Conservation (phyloP, 2,888 invertebrate genomes). For the Pachymerium ferrugineum region DNA sequence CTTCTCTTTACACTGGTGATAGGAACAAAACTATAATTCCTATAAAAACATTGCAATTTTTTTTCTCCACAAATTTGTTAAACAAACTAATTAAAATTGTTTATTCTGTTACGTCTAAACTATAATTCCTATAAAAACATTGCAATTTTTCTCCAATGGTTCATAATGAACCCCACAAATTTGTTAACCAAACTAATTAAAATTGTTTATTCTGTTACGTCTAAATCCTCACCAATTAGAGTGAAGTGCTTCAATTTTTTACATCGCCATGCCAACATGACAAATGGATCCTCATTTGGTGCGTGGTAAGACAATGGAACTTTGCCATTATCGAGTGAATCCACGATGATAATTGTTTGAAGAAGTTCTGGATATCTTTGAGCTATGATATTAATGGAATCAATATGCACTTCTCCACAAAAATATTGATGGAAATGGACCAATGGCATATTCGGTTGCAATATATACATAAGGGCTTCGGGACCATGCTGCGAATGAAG, state of each 20-base stretch:
- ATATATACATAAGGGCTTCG: conserved; percentile 58
- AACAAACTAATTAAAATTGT: not conserved
- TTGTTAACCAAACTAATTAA: not conserved
- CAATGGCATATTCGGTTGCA: conserved; percentile 64
- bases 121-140: no score
- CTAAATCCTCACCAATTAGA: conserved; percentile 49
- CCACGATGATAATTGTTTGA: conserved; percentile 59
- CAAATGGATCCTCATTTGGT: conserved; percentile 54
- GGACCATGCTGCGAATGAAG: conserved; percentile 67
- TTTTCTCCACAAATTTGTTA: not conserved
- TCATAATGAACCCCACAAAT: not conserved
- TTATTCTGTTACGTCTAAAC: not conserved
- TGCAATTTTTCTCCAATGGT: no score
- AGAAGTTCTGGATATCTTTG: conserved; percentile 54
- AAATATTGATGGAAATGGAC: conserved; percentile 67
- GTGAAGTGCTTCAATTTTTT: conserved; percentile 56
- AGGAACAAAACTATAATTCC: no score
- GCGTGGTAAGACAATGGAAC: conserved; percentile 36
- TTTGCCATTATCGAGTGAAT: conserved; percentile 47
- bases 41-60: no score
- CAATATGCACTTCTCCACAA: conserved; percentile 60
- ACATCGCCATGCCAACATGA: conserved; percentile 63
- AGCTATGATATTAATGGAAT: conserved; percentile 55
- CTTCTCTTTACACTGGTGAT: no score
- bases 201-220: not conserved